Evolutionary conservation across 2,888 invertebrate species (phyloP), one percentile per base, ranked within the genome.

Genomic region (Drosophila mulleri): DNA sequence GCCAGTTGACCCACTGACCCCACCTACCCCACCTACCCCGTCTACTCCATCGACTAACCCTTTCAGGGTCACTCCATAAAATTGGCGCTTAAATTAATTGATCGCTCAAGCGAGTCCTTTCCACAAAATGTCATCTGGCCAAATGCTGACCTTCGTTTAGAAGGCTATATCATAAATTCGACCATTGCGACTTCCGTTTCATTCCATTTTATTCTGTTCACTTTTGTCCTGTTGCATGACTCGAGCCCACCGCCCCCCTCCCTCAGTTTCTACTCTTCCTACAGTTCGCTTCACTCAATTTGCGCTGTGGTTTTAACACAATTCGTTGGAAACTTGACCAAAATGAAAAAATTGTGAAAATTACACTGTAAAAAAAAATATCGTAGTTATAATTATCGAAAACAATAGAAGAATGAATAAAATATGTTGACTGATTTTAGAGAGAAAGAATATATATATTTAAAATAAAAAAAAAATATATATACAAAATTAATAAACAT

Each of bases 41-140:
- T 11, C 16, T 2, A 3, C 4, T 6, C 48, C n/a, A 32, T 14
- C 8, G n/a, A 14, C 47, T 29, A 35, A 52, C 37, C 66, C 12
- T 8, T 20, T 37, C 14, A 23, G 59, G 37, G 41, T 32, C 29
- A 41, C 48, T 12, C 37, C 42, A 39, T 20, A 67, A 61, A 57
- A 72, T 72, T 75, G 61, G 67, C 69, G 75, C 69, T 87, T 76
- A 73, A 82, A 82, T 87, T 85, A 87, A 85, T 85, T 87, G 84
- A 80, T 82, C 73, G 73, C 53, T 45, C 63, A 63, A 64, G 58
- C 66, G 48, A 47, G 29, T 73, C 65, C 75, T 70, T 71, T 83
- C 75, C 81, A 77, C 75, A 70, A 73, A 83, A 86, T 76, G 72
- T 71, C 68, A 53, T 44, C 52, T 41, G 64, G 20, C 58, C 66